phyloP scores from a whole-genome alignment of 2,888 invertebrate species.

The Pammene aurita region DNA sequence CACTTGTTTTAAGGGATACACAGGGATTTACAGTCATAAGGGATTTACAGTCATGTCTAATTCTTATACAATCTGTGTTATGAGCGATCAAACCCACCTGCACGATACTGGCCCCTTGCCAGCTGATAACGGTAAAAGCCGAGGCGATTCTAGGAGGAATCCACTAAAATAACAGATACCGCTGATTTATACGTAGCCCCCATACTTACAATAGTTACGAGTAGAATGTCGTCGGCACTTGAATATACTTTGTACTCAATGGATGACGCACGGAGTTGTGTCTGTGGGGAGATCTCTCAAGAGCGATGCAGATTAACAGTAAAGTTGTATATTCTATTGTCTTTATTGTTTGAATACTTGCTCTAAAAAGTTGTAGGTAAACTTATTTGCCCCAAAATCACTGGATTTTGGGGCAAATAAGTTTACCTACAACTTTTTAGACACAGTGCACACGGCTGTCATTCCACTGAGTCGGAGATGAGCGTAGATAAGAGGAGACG shows the following conservation, averaged over 20 bases:
- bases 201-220: neutral
- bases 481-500: too few relatives aligned
- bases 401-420: too few relatives aligned
- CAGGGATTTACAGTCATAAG: too few relatives aligned
- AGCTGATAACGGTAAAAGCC: constrained; percentile 31
- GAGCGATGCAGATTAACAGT: neutral
- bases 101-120: constrained; percentile 24
- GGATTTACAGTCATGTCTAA: neutral
- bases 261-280: constrained; percentile 4
- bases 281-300: neutral
- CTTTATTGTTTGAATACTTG: too few relatives aligned
- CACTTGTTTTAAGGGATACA: too few relatives aligned
- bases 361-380: too few relatives aligned
- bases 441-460: too few relatives aligned
- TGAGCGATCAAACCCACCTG: constrained; percentile 26
- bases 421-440: too few relatives aligned
- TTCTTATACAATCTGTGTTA: neutral
- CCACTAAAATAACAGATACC: constrained; percentile 31
- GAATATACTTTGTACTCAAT: constrained; percentile 25
- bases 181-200: constrained; percentile 21
- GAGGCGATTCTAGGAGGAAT: constrained; percentile 27
- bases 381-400: too few relatives aligned
- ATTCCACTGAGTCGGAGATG: too few relatives aligned
- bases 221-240: constrained; percentile 22
- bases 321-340: too few relatives aligned